Base-by-base conservation (phyloP, 2,888 invertebrate genomes). In the Dryococelus australis region DNA sequence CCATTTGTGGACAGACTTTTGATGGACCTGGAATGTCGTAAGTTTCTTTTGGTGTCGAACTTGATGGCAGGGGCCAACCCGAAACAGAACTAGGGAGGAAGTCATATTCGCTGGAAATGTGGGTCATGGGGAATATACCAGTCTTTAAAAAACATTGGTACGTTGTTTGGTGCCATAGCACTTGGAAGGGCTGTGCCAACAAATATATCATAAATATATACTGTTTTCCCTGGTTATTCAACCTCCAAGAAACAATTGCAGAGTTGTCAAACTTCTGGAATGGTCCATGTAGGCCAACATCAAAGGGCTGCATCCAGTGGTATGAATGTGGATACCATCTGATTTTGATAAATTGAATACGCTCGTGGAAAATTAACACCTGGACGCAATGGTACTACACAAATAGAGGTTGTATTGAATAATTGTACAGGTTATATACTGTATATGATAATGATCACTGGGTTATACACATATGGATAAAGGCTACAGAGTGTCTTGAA, bases 131-230 rank as follows among this genome's bases (percentile, higher is more conserved):
- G 87, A 87, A 91, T 84, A 91, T 92, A 85, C 92, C 92, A 53
- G 91, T 90, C 84, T 89, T 89, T 89, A 88, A 89, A 92, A 92
- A 26, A 91, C 91, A 53, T 89, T 87, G 86, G 88, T 89, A 92
- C 92, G 88, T 92, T 92, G 16, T 84, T 89, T 81, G 91, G 91
- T 84, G 91, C 91, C 90, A 92, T 90, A 26, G 91, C 90, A 88
- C 90, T 89, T 87, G 90, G 90, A 88, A 91, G 90, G 12, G 92
- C 92, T 87, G 89, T 89, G 47, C 89, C 90, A 20, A 91, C 90
- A 88, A 91, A 91, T 26, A 92, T 90, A 87, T 92, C 90, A 89
- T 93, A 92, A 65, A 93, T 92, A 0, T 91, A 90, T n/a, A 92
- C 90, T 27, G 91, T 90, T 88, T 91, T 91, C 4, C 92, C 92